phyloP scores from a whole-genome alignment of 30 jellyfish, hydroid and myxozoan species.

The Catostylus mosaicus region DNA sequence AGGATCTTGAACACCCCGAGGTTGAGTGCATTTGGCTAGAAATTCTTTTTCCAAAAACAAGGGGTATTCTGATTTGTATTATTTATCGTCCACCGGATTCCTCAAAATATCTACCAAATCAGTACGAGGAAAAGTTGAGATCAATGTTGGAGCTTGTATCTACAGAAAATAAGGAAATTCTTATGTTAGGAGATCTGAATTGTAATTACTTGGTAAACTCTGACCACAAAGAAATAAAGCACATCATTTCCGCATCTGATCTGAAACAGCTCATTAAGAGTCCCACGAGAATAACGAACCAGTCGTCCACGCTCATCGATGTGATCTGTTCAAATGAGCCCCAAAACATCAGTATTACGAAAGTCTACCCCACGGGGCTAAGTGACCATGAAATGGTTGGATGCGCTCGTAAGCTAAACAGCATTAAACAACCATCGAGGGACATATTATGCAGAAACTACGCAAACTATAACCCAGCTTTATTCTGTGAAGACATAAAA shows the following conservation, averaged over 20 bases:
- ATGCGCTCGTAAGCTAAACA: not conserved
- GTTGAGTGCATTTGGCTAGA: constrained; percentile 47
- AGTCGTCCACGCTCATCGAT: constrained; percentile 22
- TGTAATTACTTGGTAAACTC: not conserved
- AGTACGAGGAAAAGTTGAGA: constrained; percentile 8
- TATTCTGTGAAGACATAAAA: constrained; percentile 42
- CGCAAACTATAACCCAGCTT: not conserved
- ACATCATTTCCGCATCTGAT: constrained; percentile 7
- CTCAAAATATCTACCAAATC: constrained; percentile 27
- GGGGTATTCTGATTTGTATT: constrained; percentile 30
- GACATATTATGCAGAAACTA: not conserved
- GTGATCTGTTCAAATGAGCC: no score
- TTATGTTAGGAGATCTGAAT: constrained; percentile 27
- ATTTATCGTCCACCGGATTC: constrained; percentile 40
- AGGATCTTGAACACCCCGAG: constrained; percentile 26
- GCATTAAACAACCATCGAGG: not conserved
- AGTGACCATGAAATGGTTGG: not conserved
- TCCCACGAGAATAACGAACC: not conserved
- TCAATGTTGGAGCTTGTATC: constrained; percentile 18
- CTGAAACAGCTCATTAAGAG: constrained; percentile 47
- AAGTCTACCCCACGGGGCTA: not conserved
- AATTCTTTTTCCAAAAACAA: constrained; percentile 21
- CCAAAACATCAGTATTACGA: not conserved
- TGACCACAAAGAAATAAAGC: constrained; percentile 34
- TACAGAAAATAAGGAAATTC: constrained; percentile 18